These are phyloP conservation scores for Brachymystax lenok DNA, from an alignment of 2,797 vertebrate genomes.

Conservation along the genomic window DNA sequence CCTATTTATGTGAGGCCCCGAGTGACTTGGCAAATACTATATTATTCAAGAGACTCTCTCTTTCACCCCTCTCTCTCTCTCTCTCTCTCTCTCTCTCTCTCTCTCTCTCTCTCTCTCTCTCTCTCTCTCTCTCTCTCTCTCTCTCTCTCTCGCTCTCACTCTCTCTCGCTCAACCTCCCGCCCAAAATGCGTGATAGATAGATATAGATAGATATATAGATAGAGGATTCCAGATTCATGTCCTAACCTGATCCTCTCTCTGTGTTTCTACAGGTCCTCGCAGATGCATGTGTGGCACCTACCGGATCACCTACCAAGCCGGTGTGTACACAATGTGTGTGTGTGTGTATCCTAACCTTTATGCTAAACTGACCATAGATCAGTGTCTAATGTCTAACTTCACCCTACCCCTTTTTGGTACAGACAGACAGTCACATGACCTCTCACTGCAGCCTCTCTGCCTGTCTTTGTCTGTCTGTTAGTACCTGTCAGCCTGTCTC, in stretches of 20 bases:
- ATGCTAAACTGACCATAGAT: too few species aligned
- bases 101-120: background rate
- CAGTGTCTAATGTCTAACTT: too few species aligned
- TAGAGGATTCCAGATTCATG: background rate
- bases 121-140: background rate
- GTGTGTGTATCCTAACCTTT: background rate
- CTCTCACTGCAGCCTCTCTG: background rate
- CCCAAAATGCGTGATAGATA: too few species aligned
- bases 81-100: background rate
- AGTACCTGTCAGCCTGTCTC: too few species aligned
- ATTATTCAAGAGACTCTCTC: background rate
- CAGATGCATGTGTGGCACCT: background rate
- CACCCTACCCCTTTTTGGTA: too few species aligned
- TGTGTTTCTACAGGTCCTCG: conserved; percentile 51
- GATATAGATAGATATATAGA: background rate
- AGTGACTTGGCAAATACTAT: background rate
- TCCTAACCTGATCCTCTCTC: conserved; percentile 24
- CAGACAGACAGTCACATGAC: background rate
- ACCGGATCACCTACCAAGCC: background rate
- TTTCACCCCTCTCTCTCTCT: background rate
- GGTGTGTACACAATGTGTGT: background rate
- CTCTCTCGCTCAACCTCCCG: background rate
- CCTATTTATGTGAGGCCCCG: background rate
- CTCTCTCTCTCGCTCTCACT: background rate
- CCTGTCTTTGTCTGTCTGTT: background rate